Evolutionary conservation across 2,888 invertebrate species (phyloP).

Genomic region (Ariolimax columbianus): DNA sequence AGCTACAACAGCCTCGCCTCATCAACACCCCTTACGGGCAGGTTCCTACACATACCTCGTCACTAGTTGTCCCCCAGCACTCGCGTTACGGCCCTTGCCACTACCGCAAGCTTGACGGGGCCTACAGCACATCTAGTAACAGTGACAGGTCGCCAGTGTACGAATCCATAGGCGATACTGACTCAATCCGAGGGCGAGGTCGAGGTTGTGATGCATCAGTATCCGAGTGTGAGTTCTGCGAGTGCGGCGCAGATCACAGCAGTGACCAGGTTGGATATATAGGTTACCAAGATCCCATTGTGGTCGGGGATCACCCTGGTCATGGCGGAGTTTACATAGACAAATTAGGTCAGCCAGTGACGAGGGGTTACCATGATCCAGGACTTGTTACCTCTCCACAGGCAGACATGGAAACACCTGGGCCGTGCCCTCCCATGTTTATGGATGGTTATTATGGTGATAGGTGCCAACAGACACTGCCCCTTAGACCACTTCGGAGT

Average conservation of each 20-base stretch:
- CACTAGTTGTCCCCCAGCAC: slow-evolving; percentile 37
- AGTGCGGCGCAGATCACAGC: slow-evolving; percentile 27
- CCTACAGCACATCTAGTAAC: slow-evolving; percentile 56
- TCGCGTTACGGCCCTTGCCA: slow-evolving; percentile 6
- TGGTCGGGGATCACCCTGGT: neutral
- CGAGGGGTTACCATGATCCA: slow-evolving; percentile 37
- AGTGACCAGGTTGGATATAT: slow-evolving; percentile 9
- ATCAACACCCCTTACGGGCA: slow-evolving; percentile 40
- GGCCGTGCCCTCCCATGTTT: slow-evolving; percentile 40
- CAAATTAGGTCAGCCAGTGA: slow-evolving; percentile 24
- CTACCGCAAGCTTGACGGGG: slow-evolving; percentile 53
- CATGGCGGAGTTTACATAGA: neutral
- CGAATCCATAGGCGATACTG: slow-evolving; percentile 58
- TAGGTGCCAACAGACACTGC: slow-evolving; percentile 51
- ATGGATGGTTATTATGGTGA: slow-evolving; percentile 55
- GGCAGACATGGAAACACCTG: slow-evolving; percentile 26
- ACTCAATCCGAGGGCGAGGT: slow-evolving; percentile 47
- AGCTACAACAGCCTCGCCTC: slow-evolving; percentile 16
- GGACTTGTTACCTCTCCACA: neutral
- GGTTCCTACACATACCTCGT: slow-evolving; percentile 47
- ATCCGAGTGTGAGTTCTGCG: slow-evolving; percentile 49
- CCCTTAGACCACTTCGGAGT: slow-evolving; percentile 50
- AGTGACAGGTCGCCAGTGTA: slow-evolving; percentile 59
- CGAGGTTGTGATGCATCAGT: slow-evolving; percentile 15
- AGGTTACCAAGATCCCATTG: slow-evolving; percentile 25